Base-by-base conservation (phyloP, 1,140 invertebrate species). In the Nixonia krombeini region DNA sequence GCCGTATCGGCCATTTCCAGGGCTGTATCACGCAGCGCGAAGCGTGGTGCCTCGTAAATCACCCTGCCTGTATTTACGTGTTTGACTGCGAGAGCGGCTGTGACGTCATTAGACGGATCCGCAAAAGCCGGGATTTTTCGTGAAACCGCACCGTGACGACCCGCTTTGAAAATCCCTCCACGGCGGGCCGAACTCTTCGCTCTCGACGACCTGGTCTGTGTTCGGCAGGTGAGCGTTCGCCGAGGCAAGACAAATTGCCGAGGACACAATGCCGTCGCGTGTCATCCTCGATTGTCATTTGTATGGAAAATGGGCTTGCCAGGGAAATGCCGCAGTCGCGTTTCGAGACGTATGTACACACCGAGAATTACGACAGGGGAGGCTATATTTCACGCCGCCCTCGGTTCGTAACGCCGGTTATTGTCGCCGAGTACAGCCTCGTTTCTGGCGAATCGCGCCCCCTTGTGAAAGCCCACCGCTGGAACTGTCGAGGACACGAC, bases 41-140 rank as follows among this genome's bases (percentile, higher is more conserved):
- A 70, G 73, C 64, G 66, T 71, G 65, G 61, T 72, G 57, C 49
- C 31, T 56, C 66, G 74, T 81, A 81, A 81, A 81, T 81, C 76
- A 78, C 72, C 59, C 42, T 51, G 46, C 73, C 28, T 75, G 74
- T 79, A 79, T 82, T 82, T 82, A 72, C 74, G 74, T 78, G 73
- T 80, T 78, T 79, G 68, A 76, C 74, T 74, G 57, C n/a, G n/a
- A 38, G 49, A 59, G 8, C 42, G 58, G 12, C 49, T 57, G 28
- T 31, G 49, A 46, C 62, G 66, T 74, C 73, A 80, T 80, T 80
- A 80, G 72, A 66, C 50, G 51, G 67, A 73, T 69, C 75, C 76
- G 75, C 70, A 73, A 65, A 55, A 40, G 49, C 50, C 44, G 73
- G 72, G 70, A 77, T 74, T 73, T n/a, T 77, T 77, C 59, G 74